Percentiles rank a stretch among this genome's conserved stretches.
Evolutionary conservation across 2,797 vertebrate genomes (phyloP).

Genomic region (Sebastes aleutianus): DNA sequence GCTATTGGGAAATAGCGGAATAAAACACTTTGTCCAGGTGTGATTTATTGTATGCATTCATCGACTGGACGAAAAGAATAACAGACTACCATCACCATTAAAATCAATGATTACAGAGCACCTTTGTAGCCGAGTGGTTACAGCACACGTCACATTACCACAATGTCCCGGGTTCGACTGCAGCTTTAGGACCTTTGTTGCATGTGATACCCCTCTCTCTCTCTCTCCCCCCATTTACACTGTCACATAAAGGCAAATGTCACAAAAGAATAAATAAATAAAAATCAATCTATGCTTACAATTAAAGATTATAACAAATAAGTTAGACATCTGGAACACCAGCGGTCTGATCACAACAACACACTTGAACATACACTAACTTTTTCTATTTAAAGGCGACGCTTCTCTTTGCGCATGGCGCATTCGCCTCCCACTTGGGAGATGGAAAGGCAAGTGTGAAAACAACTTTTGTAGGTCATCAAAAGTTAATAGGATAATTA

Average conservation of each 20-base stretch:
- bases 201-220: too few relatives aligned
- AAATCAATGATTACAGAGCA: not conserved
- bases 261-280: not conserved
- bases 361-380: slow-evolving; percentile 29
- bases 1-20: too few relatives aligned
- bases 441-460: slow-evolving; percentile 36
- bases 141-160: too few relatives aligned
- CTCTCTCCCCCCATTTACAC: too few relatives aligned
- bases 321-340: slow-evolving; percentile 1
- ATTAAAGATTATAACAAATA: not conserved
- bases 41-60: not conserved
- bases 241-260: too few relatives aligned
- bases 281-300: not conserved
- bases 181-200: too few relatives aligned
- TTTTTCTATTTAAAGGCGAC: slow-evolving; percentile 53
- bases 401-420: slow-evolving; percentile 14
- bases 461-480: slow-evolving; percentile 77
- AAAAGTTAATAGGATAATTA: slow-evolving; percentile 81
- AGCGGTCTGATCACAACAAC: slow-evolving; percentile 20
- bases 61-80: not conserved
- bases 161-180: too few relatives aligned
- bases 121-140: too few relatives aligned
- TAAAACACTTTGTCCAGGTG: not conserved
- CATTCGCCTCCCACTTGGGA: slow-evolving; percentile 44
- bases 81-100: not conserved